These are phyloP conservation scores for Zosterops pallidus DNA, from an alignment of 2,113 vertebrate species.

Conservation along the genomic window DNA sequence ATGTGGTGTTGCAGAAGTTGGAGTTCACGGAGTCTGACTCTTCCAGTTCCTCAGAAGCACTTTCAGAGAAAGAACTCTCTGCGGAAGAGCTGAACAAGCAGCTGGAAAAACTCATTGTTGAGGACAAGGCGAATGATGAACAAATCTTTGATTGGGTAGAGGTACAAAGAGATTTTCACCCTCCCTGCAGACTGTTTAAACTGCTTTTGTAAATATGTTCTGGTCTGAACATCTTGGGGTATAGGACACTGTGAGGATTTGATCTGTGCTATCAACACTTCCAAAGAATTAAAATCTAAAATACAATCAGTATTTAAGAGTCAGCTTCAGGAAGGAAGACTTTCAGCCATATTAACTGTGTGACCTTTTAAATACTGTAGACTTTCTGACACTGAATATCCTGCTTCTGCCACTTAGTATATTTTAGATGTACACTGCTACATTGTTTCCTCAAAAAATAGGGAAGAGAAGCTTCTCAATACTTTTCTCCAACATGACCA, in stretches of 20 bases:
- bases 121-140: slow-evolving; percentile 93
- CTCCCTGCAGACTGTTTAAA: background rate
- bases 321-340: background rate
- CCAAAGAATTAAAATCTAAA: background rate
- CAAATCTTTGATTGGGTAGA: slow-evolving; percentile 99
- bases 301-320: background rate
- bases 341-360: background rate
- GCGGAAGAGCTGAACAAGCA: slow-evolving; percentile 87
- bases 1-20: slow-evolving; percentile 84
- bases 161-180: slow-evolving; percentile 73
- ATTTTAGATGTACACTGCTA: background rate
- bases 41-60: slow-evolving; percentile 79
- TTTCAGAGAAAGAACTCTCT: slow-evolving; percentile 81
- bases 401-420: background rate
- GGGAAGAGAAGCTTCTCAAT: background rate
- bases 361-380: background rate
- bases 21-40: slow-evolving; percentile 86
- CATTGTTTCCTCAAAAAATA: background rate
- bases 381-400: background rate
- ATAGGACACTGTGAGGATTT: background rate
- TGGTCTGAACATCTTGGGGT: background rate
- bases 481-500: background rate
- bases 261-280: background rate
- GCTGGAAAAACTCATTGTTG: slow-evolving; percentile 90
- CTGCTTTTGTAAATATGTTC: background rate